phyloP scores from a whole-genome alignment of 1,140 invertebrate species.

The Orchesella cincta region DNA sequence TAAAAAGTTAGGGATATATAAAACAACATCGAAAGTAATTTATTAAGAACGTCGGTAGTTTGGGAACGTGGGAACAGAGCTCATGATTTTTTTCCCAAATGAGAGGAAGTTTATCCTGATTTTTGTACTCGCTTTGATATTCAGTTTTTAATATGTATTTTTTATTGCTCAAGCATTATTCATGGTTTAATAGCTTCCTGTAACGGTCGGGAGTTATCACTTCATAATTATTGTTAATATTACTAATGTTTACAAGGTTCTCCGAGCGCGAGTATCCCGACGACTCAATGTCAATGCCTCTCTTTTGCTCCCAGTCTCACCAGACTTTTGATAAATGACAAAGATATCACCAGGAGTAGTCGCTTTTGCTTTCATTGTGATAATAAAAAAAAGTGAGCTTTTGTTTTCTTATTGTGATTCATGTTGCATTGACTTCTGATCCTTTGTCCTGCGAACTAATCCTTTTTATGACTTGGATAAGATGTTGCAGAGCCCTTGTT shows the following conservation, averaged over 20 bases:
- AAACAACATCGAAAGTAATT: neutral
- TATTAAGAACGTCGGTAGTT: neutral
- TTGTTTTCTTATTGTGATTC: too few relatives aligned
- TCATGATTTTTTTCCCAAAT: conserved; percentile 4
- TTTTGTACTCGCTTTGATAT: neutral
- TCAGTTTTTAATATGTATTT: neutral
- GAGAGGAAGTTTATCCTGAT: conserved; percentile 12
- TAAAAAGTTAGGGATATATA: neutral
- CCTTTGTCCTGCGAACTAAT: neutral
- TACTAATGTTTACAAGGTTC: neutral
- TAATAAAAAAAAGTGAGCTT: conserved; percentile 5
- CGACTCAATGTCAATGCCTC: neutral
- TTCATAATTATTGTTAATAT: conserved; percentile 8
- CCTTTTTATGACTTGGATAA: neutral
- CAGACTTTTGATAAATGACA: too few relatives aligned
- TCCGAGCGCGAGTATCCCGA: neutral
- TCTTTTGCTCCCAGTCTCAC: too few relatives aligned
- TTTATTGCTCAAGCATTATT: neutral
- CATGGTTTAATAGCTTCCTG: conserved; percentile 9
- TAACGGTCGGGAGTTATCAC: neutral
- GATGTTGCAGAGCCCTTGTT: neutral
- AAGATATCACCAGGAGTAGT: too few relatives aligned
- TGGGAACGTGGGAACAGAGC: conserved; percentile 16
- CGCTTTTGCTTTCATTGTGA: conserved; percentile 6
- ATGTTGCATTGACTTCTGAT: neutral